Base-by-base conservation (phyloP, 2,113 vertebrate species). In the Gulo gulo region DNA sequence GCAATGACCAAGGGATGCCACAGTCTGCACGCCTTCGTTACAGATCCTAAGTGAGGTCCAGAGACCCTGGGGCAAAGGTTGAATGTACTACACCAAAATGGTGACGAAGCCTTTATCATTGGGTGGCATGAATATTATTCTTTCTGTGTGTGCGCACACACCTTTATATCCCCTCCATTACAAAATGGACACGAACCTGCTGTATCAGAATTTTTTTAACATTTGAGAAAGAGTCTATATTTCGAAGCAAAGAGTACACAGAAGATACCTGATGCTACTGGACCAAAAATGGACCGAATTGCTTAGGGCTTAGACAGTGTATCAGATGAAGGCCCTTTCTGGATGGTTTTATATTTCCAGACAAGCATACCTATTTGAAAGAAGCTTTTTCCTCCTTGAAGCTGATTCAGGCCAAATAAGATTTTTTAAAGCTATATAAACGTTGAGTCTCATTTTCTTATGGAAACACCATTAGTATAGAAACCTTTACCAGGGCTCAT, bases 371-470 rank as follows among this genome's bases (percentile, higher is more conserved):
- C 42, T 79, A 42, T 85, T 88, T 73, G 31, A 90, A 92, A 82
- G 95, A 96, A 90, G 20, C n/a, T 14, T 95, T 97, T 95, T 67
- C 36, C 50, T 95, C 50, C 52, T 78, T 59, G 57, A 87, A 80
- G 74, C 45, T 95, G 80, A 94, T 52, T 92, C 13, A 29, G 71
- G 15, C 76, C 82, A 83, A 73, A 65, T 52, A 88, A 59, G 34
- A 36, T 47, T 31, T 84, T 91, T 93, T 92, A 67, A 96, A 87
- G 29, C 31, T 67, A 67, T 13, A 20, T 95, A 83, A 88, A 94
- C 69, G 36, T 45, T 45, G 69, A 88, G 29, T 73, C 90, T 96
- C 42, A 5, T 79, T 97, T 96, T 97, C 73, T 88, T 85, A 94
- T 52, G 78, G 69, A 97, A 65, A 91, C 47, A 31, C 26, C 78